A percentile compares a stretch with the other conserved stretches of the same genome.
Conservation (phyloP, 2,797 vertebrate species). For the Gymnocypris eckloni region DNA sequence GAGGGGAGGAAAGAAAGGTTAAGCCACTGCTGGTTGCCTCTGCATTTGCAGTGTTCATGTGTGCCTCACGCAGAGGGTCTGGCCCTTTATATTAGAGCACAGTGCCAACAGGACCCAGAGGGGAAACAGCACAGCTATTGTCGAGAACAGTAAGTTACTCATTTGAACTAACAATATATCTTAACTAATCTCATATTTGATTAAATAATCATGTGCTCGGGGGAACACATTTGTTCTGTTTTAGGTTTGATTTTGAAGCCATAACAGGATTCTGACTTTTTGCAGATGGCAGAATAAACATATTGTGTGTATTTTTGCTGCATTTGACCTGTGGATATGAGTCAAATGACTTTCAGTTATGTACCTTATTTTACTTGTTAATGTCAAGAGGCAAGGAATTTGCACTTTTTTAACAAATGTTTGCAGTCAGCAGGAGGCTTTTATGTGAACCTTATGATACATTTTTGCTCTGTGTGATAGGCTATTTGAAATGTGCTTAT, state of each 20-base stretch:
- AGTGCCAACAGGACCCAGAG: conserved; percentile 50
- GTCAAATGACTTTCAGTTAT: not conserved
- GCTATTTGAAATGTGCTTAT: not conserved
- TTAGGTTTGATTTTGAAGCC: not conserved
- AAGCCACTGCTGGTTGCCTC: conserved; percentile 50
- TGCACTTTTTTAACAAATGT: not conserved
- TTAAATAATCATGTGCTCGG: not conserved
- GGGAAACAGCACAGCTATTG: conserved; percentile 23
- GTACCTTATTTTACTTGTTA: not conserved
- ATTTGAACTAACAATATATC: not conserved
- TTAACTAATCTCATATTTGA: not conserved
- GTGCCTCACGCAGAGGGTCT: conserved; percentile 50
- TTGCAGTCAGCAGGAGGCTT: not conserved
- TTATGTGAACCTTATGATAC: not conserved
- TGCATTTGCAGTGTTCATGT: conserved; percentile 55
- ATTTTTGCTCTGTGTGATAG: not conserved
- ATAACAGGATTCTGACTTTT: not conserved
- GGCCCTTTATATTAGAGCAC: conserved; percentile 66
- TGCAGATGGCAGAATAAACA: not conserved
- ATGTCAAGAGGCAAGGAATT: not conserved
- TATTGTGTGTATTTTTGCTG: not conserved
- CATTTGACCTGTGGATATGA: not conserved
- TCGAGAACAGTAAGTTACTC: conserved; percentile 51
- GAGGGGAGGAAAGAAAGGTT: conserved; percentile 53
- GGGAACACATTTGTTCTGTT: not conserved